Evolutionary conservation across 2,113 vertebrate genomes (phyloP), one percentile per base, ranked within the genome.

Genomic region (Paratilapia polleni): DNA sequence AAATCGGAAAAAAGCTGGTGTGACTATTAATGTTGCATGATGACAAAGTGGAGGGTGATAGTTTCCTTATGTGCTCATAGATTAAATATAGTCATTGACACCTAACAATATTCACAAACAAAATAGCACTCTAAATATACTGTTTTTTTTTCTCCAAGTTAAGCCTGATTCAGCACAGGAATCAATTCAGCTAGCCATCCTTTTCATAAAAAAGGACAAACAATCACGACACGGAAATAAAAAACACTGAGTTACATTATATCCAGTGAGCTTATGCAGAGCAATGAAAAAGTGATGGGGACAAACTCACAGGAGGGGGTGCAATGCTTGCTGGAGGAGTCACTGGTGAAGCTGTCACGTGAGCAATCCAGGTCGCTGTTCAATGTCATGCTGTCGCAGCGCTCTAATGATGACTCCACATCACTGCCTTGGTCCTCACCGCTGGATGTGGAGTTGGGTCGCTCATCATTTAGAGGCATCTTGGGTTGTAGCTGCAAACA

Each of bases 241-340:
- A 43, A 74, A 19, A 24, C 31, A 62, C 14, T 6, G 34, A n/a
- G 22, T 52, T 38, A 59, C 43, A 61, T 2, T 28, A 11, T 19
- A 5, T 22, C 9, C 4, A 2, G 11, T 19, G 54, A 78, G 9
- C 0, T 38, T 20, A 73, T 73, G 68, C 26, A 34, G 15, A 54
- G 12, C 68, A 6, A 4, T 56, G 15, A 47, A 43, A 78, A 78
- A 22, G 43, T 43, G 26, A 31, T 13, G 7, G 41, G 43, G 20
- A 4, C 2, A 13, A 15, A 91, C 98, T 97, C 95, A 99, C 98
- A 98, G 0, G 96, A 96, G 52, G 98, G 97, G 1, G 97, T 97
- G 91, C 96, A 95, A 73, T 96, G 95, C 78, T 98, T 99, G 97
- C 98, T 98, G 83, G 97, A 98, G 87, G 95, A 95, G 85, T 97